Conservation (phyloP, 2,888 invertebrate genomes). For the Pyrrhia umbra region DNA sequence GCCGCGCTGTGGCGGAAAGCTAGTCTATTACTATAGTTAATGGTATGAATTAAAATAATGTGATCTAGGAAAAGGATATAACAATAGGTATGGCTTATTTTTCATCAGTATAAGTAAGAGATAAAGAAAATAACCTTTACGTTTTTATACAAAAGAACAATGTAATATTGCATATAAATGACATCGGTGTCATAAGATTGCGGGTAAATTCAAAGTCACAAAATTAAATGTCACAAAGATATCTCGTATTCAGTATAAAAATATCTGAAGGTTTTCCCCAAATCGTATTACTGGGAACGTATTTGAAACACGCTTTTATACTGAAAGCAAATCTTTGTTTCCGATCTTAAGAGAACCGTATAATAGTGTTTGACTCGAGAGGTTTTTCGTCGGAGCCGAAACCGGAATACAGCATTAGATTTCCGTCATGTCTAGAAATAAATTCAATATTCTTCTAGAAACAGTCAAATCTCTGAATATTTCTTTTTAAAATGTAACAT, state of each 20-base stretch:
- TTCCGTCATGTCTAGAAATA: background rate
- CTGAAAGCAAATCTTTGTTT: constrained; percentile 55
- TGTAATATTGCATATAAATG: background rate
- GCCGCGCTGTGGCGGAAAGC: too few relatives aligned
- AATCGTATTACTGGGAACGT: constrained; percentile 34
- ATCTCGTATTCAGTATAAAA: constrained; percentile 1
- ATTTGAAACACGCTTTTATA: constrained; percentile 40
- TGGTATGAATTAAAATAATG: too few relatives aligned
- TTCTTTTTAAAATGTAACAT: too few relatives aligned
- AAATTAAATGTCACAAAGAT: constrained; percentile 10
- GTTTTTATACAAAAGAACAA: background rate
- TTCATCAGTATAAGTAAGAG: too few relatives aligned
- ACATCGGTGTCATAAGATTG: background rate
- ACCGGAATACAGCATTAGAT: background rate
- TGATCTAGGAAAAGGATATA: too few relatives aligned
- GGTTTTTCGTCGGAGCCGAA: constrained; percentile 2
- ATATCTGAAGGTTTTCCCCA: constrained; percentile 24
- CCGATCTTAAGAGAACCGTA: constrained; percentile 40
- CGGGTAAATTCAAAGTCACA: background rate
- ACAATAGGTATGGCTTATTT: too few relatives aligned
- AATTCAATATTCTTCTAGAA: too few relatives aligned
- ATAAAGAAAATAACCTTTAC: too few relatives aligned
- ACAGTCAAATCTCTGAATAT: too few relatives aligned
- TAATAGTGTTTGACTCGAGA: constrained; percentile 25
- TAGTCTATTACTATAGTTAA: too few relatives aligned